phyloP scores from a whole-genome alignment of 1,140 invertebrate species.

The Platorchestia sp. region DNA sequence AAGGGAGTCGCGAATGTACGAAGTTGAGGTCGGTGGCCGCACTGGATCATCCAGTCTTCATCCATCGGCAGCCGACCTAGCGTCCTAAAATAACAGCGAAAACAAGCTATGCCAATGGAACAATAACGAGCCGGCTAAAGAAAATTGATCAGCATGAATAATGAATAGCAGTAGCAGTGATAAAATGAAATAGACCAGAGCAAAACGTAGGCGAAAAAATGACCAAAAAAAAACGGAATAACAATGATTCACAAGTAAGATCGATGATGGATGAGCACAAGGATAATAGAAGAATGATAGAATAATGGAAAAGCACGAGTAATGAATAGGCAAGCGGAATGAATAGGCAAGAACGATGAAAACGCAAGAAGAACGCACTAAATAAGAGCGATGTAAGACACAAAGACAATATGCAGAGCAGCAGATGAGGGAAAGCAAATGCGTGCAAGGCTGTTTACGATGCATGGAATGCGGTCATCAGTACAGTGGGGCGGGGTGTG shows the following conservation, averaged over 20 bases:
- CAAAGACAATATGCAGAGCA: neutral
- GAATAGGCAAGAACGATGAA: neutral
- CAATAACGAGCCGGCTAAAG: neutral
- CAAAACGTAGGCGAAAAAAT: neutral
- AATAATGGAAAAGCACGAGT: no score
- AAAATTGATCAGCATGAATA: neutral
- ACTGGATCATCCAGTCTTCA: neutral
- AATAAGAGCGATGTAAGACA: neutral
- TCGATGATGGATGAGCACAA: no score
- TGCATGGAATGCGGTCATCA: neutral
- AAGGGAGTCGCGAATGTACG: neutral
- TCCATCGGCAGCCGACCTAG: neutral
- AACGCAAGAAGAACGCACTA: neutral
- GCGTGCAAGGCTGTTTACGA: neutral
- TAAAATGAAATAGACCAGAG: neutral
- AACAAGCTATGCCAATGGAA: neutral
- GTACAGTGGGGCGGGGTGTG: no score
- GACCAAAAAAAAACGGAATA: no score
- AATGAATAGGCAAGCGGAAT: neutral
- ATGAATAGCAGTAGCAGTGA: neutral
- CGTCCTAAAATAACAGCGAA: neutral
- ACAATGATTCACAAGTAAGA: no score
- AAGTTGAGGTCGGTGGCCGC: neutral
- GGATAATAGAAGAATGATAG: no score
- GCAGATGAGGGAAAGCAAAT: neutral